Conservation (phyloP, 2,888 invertebrate genomes). For the Leptinotarsa tumamoca region DNA sequence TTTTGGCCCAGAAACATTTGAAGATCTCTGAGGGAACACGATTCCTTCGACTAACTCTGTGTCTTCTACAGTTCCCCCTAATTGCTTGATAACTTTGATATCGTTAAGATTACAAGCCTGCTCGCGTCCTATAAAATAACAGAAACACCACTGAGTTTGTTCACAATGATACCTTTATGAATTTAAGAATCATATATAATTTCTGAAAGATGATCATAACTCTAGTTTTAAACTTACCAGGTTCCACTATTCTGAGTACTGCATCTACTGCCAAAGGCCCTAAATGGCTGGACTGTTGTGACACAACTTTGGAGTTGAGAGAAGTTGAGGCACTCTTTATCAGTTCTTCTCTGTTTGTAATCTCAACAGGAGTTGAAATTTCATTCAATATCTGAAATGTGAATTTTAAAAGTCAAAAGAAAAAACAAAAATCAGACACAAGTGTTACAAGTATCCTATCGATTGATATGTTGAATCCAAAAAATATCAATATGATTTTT, state of each 20-base stretch:
- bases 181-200: too few species aligned
- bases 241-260: slow-evolving; percentile 86
- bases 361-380: slow-evolving; percentile 89
- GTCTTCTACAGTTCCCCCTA: slow-evolving; percentile 98
- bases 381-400: slow-evolving; percentile 74
- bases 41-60: slow-evolving; percentile 96
- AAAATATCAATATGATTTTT: background rate
- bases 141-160: background rate
- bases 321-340: slow-evolving; percentile 97
- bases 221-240: slow-evolving; percentile 57
- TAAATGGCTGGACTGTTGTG: slow-evolving; percentile 94
- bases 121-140: slow-evolving; percentile 66
- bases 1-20: slow-evolving; percentile 92
- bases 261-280: slow-evolving; percentile 98
- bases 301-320: slow-evolving; percentile 98
- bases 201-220: too few species aligned
- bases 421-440: background rate
- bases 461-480: background rate
- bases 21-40: slow-evolving; percentile 89
- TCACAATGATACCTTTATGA: too few species aligned
- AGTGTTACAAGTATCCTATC: background rate
- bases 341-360: slow-evolving; percentile 87
- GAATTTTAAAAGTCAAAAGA: slow-evolving; percentile 9
- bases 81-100: slow-evolving; percentile 95
- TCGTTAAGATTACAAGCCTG: slow-evolving; percentile 89